phyloP scores from a whole-genome alignment of 2,888 invertebrate genomes.

The Dryocosmus kuriphilus region DNA sequence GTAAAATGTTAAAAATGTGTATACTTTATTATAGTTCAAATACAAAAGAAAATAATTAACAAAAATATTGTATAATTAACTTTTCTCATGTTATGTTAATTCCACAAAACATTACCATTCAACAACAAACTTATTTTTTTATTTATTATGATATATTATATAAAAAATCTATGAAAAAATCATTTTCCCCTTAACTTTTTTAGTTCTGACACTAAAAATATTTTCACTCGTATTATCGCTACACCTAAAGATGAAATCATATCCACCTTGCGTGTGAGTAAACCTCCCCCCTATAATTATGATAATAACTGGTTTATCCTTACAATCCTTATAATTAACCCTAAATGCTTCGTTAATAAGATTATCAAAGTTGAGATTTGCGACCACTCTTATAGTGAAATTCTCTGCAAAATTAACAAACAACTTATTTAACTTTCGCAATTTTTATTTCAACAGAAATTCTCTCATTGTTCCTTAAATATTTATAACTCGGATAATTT shows the following conservation, averaged over 20 bases:
- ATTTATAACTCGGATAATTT: not conserved
- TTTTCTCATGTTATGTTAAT: no score
- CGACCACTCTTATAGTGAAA: not conserved
- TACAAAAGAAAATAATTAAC: no score
- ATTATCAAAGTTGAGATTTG: not conserved
- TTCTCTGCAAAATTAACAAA: not conserved
- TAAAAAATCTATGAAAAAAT: no score
- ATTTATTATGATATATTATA: no score
- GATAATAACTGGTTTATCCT: not conserved
- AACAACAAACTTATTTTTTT: no score
- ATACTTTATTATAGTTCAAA: no score
- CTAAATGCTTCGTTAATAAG: not conserved
- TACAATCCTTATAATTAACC: not conserved
- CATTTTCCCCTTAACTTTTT: no score
- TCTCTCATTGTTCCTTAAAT: not conserved
- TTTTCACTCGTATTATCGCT: not conserved
- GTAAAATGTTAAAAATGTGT: no score
- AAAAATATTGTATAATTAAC: no score
- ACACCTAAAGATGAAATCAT: not conserved
- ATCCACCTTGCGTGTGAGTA: not conserved
- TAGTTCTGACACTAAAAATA: not conserved
- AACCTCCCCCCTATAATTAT: conserved; percentile 2
- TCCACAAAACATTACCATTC: no score
- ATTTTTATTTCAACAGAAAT: not conserved
- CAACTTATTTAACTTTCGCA: not conserved